Percentiles rank a stretch among this genome's conserved stretches.
Conservation (phyloP, 2,113 vertebrate species). For the western clawed frog (Xenopus tropicalis) region UCB_Xtro_10.0 CM004448.2:124222501-124223000, state of each 20-base stretch:
- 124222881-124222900: background rate
- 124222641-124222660: slow-evolving; percentile 16
- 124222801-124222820: background rate
- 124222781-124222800: background rate
- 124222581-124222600: slow-evolving; percentile 34
- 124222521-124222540: slow-evolving; percentile 32
- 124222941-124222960: too few relatives aligned
- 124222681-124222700: slow-evolving; percentile 15
- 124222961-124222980: too few relatives aligned
- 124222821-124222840: background rate
- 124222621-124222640: slow-evolving; percentile 26
- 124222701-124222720: slow-evolving; percentile 15
- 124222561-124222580: slow-evolving; percentile 30
- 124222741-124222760: background rate
- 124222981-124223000: too few relatives aligned
- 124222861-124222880: background rate
- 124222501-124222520: slow-evolving; percentile 36
- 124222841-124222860: background rate
- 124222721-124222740: slow-evolving; percentile 15
- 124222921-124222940: too few relatives aligned
- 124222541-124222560: slow-evolving; percentile 33
- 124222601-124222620: slow-evolving; percentile 25
- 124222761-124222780: background rate
- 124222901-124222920: background rate
- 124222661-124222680: slow-evolving; percentile 11